These are phyloP conservation scores for Melanocharis versteri DNA, from an alignment of 2,113 vertebrate species.

Conservation along the genomic window DNA sequence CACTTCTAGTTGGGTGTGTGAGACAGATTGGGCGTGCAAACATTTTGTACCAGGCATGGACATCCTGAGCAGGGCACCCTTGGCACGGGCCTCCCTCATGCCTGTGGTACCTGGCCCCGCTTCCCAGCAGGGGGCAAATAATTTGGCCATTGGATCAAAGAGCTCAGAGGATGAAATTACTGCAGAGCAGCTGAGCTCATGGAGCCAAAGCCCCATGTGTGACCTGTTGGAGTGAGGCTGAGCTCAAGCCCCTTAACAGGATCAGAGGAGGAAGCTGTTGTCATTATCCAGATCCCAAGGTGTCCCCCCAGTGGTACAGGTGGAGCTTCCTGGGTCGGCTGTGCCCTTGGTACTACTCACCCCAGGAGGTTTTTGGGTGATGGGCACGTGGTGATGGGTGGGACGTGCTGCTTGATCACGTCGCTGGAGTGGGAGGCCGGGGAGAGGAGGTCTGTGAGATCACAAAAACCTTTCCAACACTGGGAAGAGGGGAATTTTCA, in stretches of 20 bases:
- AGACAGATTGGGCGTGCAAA: background rate
- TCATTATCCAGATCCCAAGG: background rate
- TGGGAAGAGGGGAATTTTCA: constrained; percentile 53
- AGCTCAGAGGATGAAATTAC: background rate
- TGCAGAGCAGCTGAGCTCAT: background rate
- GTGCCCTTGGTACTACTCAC: background rate
- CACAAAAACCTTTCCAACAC: constrained; percentile 13
- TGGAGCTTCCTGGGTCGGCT: accelerated
- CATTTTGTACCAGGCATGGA: accelerated
- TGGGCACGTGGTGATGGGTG: background rate
- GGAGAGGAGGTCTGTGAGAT: constrained; percentile 9
- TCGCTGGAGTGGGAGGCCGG: background rate
- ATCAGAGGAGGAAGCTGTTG: background rate
- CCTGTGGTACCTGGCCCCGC: background rate
- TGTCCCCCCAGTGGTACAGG: background rate
- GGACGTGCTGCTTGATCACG: background rate
- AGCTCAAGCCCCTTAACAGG: accelerated
- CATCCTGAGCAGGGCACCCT: accelerated
- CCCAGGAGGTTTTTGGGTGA: background rate
- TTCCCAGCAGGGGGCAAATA: background rate
- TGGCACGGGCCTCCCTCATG: background rate
- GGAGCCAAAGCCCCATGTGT: accelerated
- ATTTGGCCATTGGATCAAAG: background rate
- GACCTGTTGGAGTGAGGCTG: background rate
- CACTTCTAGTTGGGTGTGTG: background rate